A percentile compares a stretch with the other conserved stretches of the same genome.
These are phyloP conservation scores for Rhea pennata DNA, from an alignment of 2,113 vertebrate genomes.

Conservation along the genomic window DNA sequence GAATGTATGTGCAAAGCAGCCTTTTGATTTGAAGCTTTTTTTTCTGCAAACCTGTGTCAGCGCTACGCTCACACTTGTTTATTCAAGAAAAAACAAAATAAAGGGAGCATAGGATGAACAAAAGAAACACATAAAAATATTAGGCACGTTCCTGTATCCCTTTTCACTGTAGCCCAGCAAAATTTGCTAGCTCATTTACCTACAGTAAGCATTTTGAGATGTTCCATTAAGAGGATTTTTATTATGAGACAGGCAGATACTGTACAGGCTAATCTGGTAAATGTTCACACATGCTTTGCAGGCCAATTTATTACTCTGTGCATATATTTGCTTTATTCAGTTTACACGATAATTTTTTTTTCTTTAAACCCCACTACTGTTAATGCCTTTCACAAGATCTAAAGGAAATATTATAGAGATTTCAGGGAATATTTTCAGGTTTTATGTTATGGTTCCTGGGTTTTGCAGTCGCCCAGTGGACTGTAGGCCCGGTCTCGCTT, in stretches of 20 bases:
- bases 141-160: not conserved
- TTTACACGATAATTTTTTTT: not conserved
- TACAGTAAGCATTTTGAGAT: not conserved
- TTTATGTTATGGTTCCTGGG: not conserved
- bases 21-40: not conserved
- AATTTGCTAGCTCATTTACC: not conserved
- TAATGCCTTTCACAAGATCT: not conserved
- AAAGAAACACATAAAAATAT: not conserved
- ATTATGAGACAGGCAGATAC: not conserved
- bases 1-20: not conserved
- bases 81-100: not conserved
- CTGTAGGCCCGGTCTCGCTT: not conserved
- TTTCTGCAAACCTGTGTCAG: not conserved
- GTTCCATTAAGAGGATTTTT: not conserved
- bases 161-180: not conserved
- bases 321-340: not conserved
- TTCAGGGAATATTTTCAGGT: not conserved
- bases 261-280: not conserved
- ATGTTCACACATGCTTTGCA: not conserved
- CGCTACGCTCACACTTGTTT: not conserved
- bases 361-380: not conserved
- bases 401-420: not conserved
- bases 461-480: conserved; percentile 8
- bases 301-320: not conserved
- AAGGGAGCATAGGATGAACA: not conserved